phyloP scores from a whole-genome alignment of 1,140 invertebrate species.

The Armadillidium nasatum region DNA sequence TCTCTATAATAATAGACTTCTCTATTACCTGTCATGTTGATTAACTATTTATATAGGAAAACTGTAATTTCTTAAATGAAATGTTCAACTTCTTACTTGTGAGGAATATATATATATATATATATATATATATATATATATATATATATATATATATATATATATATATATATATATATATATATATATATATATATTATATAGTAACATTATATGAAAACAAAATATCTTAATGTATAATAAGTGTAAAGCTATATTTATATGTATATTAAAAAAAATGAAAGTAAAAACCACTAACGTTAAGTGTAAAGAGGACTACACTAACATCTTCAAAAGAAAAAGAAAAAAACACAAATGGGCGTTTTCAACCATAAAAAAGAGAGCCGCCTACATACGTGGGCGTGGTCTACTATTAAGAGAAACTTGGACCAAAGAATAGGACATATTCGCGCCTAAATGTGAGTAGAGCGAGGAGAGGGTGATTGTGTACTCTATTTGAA shows the following conservation, averaged over 20 bases:
- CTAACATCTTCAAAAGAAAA: too few relatives aligned
- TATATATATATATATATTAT: not conserved
- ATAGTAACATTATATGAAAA: not conserved
- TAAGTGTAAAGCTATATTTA: not conserved
- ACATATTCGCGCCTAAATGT: too few relatives aligned
- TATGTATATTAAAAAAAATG: too few relatives aligned
- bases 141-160: constrained; percentile 9
- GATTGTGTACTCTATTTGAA: too few relatives aligned
- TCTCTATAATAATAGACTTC: not conserved
- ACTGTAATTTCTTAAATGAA: not conserved
- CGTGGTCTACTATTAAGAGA: too few relatives aligned
- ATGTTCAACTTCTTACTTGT: not conserved
- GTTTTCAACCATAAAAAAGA: too few relatives aligned
- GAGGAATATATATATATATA: not conserved
- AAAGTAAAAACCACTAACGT: too few relatives aligned
- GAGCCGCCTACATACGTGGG: too few relatives aligned
- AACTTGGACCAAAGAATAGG: too few relatives aligned
- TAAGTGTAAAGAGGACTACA: too few relatives aligned
- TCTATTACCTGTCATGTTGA: not conserved
- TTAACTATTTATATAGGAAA: not conserved
- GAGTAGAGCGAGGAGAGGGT: too few relatives aligned
- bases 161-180: constrained; percentile 13
- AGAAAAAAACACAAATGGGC: too few relatives aligned
- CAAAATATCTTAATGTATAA: not conserved
- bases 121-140: constrained; percentile 13